Evolutionary conservation across 2,113 vertebrate species (phyloP).

Genomic region (Fulica atra): DNA sequence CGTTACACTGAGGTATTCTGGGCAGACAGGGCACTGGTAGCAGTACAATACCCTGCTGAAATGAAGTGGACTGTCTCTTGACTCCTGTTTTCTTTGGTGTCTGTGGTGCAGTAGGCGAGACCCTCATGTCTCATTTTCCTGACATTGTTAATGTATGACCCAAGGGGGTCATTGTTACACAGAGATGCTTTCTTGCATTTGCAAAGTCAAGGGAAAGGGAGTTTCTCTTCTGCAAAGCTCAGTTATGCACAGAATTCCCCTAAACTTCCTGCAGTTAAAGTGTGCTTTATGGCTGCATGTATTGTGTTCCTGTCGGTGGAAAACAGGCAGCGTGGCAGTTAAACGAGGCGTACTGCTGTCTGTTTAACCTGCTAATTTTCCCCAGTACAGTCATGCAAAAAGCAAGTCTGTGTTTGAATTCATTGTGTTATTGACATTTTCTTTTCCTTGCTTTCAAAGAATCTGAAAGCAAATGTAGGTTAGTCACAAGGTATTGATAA

Average conservation of each 20-base stretch:
- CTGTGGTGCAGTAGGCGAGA: not conserved
- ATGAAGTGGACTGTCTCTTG: not conserved
- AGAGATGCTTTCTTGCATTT: not conserved
- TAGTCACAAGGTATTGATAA: not conserved
- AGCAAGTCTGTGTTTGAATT: not conserved
- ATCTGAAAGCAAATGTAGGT: not conserved
- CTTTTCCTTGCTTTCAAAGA: not conserved
- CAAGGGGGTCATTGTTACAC: not conserved
- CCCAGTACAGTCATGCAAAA: not conserved
- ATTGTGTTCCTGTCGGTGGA: not conserved
- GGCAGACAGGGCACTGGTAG: not conserved
- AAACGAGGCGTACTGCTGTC: not conserved
- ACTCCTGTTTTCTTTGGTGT: not conserved
- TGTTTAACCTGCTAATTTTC: not conserved
- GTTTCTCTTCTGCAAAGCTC: not conserved
- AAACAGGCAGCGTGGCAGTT: not conserved
- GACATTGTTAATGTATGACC: not conserved
- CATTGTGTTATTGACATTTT: not conserved
- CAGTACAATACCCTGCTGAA: not conserved
- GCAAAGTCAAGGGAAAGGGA: not conserved
- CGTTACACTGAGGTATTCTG: not conserved
- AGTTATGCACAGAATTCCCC: not conserved
- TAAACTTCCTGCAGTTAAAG: not conserved
- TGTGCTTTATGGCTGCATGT: not conserved
- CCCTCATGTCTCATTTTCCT: not conserved